Percentiles rank a stretch among this genome's conserved stretches.
Evolutionary conservation across 2,888 invertebrate genomes (phyloP).

Genomic region (Venusia cambrica): DNA sequence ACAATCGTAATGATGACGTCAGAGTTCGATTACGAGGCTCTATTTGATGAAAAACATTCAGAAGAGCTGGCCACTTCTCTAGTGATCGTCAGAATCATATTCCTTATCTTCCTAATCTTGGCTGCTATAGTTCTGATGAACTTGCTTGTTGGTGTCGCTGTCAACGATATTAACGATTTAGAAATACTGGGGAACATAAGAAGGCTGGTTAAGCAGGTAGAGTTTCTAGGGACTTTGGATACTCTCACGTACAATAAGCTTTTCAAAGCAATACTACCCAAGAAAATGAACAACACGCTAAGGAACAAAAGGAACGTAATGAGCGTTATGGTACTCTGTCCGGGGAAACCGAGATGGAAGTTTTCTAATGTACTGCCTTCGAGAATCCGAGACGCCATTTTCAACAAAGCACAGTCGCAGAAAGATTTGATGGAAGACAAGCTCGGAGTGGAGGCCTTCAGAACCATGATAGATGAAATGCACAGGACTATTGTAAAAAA

Average conservation of each 20-base stretch:
- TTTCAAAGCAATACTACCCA: conserved; percentile 26
- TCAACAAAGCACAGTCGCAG: conserved; percentile 54
- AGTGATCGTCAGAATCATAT: conserved; percentile 64
- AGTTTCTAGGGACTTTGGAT: conserved; percentile 54
- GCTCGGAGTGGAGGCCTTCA: conserved; percentile 50
- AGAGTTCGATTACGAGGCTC: conserved; percentile 76
- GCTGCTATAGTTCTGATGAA: conserved; percentile 81
- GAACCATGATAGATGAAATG: conserved; percentile 57
- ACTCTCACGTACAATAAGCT: conserved; percentile 27
- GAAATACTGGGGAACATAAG: conserved; percentile 77
- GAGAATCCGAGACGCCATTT: conserved; percentile 50
- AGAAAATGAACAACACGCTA: conserved; percentile 18
- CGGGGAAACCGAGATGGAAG: no score
- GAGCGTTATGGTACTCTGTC: no score
- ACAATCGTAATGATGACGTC: conserved; percentile 83
- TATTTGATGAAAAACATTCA: conserved; percentile 58
- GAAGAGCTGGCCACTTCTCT: conserved; percentile 34
- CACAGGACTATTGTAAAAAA: conserved; percentile 53
- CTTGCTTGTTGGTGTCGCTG: conserved; percentile 80
- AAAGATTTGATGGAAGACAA: conserved; percentile 54
- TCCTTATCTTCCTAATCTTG: conserved; percentile 72
- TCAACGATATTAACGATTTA: conserved; percentile 79
- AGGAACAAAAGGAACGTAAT: no score
- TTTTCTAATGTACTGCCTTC: conserved; percentile 22
- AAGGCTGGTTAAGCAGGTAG: conserved; percentile 77